Conservation (phyloP, 37 sponge, comb jelly and placozoan genomes). For the Lycopodina hypogea region DNA sequence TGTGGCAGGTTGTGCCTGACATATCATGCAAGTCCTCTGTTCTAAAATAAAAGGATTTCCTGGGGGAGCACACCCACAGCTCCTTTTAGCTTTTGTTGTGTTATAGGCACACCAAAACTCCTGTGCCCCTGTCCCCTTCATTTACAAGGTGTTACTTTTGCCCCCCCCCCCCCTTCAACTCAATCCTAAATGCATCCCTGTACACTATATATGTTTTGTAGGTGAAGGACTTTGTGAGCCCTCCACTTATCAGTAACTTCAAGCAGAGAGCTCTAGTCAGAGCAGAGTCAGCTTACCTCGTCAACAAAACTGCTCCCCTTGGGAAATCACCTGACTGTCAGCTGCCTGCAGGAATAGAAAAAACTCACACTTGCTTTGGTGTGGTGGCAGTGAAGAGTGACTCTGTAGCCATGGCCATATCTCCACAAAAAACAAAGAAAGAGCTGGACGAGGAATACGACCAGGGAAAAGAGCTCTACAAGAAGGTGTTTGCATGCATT, state of each 20-base stretch:
- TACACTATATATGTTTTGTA: conserved; percentile 3
- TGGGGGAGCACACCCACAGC: too few relatives aligned
- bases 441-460: conserved; percentile 67
- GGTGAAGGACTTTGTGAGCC: conserved; percentile 81
- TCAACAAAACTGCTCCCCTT: conserved; percentile 78
- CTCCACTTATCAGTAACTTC: conserved; percentile 71
- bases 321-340: conserved; percentile 71
- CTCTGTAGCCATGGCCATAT: conserved; percentile 82
- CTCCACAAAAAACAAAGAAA: conserved; percentile 66
- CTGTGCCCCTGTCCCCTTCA: too few relatives aligned
- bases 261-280: conserved; percentile 59
- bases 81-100: too few relatives aligned
- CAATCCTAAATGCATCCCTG: too few relatives aligned
- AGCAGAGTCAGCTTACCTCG: conserved; percentile 71
- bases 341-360: conserved; percentile 57
- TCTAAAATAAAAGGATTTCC: too few relatives aligned
- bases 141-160: too few relatives aligned
- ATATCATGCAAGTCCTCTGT: too few relatives aligned
- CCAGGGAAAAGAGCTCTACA: conserved; percentile 75
- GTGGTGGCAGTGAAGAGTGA: conserved; percentile 32
- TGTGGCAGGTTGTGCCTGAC: too few relatives aligned
- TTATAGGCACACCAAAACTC: too few relatives aligned
- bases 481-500: conserved; percentile 42
- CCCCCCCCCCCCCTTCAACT: too few relatives aligned
- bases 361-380: conserved; percentile 51